phyloP scores from a whole-genome alignment of 1,140 invertebrate genomes.

The Eubasilissa regina region DNA sequence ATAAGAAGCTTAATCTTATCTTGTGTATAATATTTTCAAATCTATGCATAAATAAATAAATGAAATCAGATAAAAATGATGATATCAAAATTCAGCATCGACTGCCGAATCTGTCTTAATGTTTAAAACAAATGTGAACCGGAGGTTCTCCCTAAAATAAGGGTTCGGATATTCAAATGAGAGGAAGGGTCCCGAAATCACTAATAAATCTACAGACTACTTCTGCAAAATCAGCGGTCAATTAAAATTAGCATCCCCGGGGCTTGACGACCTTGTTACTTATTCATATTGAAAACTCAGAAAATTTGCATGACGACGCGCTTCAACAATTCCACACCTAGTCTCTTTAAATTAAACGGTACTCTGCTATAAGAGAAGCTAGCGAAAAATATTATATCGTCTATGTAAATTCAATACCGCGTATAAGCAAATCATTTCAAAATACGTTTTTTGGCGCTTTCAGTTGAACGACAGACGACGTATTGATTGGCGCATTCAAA shows the following conservation, averaged over 20 bases:
- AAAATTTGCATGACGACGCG: constrained; percentile 18
- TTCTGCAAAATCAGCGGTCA: constrained; percentile 50
- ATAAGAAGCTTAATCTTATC: too few relatives aligned
- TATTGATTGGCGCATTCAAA: too few relatives aligned
- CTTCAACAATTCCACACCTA: not conserved
- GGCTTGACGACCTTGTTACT: constrained; percentile 10
- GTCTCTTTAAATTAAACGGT: not conserved
- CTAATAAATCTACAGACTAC: constrained; percentile 46
- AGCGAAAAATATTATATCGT: too few relatives aligned
- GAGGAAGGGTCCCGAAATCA: constrained; percentile 47
- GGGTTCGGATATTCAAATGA: constrained; percentile 31
- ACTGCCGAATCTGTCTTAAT: constrained; percentile 7
- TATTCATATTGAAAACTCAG: constrained; percentile 27
- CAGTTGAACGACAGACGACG: too few relatives aligned
- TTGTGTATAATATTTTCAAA: too few relatives aligned
- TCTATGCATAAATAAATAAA: too few relatives aligned
- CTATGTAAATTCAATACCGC: too few relatives aligned
- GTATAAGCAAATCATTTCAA: too few relatives aligned
- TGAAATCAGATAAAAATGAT: too few relatives aligned
- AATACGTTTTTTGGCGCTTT: too few relatives aligned
- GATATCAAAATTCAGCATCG: too few relatives aligned
- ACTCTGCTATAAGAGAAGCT: too few relatives aligned
- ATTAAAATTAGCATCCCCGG: constrained; percentile 50
- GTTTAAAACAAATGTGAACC: constrained; percentile 4
- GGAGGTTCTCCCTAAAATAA: not conserved